phyloP scores from a whole-genome alignment of 2,113 vertebrate genomes.

The Corvus cornix region DNA sequence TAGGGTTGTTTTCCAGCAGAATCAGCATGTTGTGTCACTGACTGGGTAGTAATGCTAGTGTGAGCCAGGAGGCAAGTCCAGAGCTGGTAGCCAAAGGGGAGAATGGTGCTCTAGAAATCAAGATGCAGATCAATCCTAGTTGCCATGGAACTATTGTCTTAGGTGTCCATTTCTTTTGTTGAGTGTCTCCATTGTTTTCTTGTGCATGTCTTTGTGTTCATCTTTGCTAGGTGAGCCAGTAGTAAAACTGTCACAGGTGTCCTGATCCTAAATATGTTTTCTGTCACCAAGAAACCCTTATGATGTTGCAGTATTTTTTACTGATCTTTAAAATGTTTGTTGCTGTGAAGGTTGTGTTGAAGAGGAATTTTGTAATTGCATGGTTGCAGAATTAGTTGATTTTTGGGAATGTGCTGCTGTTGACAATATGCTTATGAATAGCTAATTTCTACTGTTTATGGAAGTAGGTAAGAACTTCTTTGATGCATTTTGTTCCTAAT shows the following conservation, averaged over 20 bases:
- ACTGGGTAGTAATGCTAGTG: neutral
- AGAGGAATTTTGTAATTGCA: neutral
- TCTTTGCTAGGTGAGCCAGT: neutral
- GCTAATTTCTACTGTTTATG: neutral
- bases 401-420: neutral
- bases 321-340: neutral
- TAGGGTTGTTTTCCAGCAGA: neutral
- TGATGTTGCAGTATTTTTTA: neutral
- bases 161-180: neutral
- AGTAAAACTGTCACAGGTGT: neutral
- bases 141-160: neutral
- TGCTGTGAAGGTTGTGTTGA: neutral
- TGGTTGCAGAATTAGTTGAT: neutral
- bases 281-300: neutral
- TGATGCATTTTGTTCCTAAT: neutral
- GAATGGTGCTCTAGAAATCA: neutral
- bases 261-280: neutral
- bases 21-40: fast-evolving
- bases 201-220: neutral
- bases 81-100: neutral
- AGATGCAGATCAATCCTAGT: neutral
- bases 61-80: neutral
- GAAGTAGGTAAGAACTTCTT: neutral
- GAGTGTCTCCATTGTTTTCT: neutral
- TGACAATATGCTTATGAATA: neutral